phyloP scores from a whole-genome alignment of 2,113 vertebrate species.

The Xiphophorus hellerii region DNA sequence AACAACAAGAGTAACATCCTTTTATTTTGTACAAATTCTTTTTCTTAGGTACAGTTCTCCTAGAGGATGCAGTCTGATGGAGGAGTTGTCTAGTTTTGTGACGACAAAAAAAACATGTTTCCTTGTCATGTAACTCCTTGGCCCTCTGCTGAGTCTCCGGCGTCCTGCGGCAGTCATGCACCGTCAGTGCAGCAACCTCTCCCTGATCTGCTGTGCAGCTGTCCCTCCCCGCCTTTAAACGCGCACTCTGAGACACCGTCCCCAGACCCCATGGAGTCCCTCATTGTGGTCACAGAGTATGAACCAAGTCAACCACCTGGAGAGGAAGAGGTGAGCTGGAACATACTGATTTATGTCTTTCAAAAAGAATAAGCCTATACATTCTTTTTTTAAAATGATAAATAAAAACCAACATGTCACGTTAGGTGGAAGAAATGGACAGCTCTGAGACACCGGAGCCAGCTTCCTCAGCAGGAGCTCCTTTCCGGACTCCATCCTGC shows the following conservation, averaged over 20 bases:
- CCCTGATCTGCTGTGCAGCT: slow-evolving; percentile 80
- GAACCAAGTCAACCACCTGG: slow-evolving; percentile 74
- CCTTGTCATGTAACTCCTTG: slow-evolving; percentile 84
- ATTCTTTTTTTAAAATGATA: not conserved
- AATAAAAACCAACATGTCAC: slow-evolving; percentile 2
- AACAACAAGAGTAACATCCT: not conserved
- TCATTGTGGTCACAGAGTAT: slow-evolving; percentile 91
- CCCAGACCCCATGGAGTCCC: slow-evolving; percentile 88
- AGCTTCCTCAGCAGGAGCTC: slow-evolving; percentile 30
- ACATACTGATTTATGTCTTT: not conserved
- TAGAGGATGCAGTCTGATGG: slow-evolving; percentile 59
- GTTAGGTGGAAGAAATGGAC: slow-evolving; percentile 79
- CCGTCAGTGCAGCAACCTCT: slow-evolving; percentile 67
- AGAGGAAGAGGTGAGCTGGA: slow-evolving; percentile 65
- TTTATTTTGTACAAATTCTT: slow-evolving; percentile 16
- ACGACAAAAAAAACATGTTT: slow-evolving; percentile 78
- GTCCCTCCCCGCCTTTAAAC: slow-evolving; percentile 71
- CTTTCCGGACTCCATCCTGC: slow-evolving; percentile 62
- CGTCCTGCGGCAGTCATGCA: slow-evolving; percentile 72
- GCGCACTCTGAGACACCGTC: slow-evolving; percentile 55
- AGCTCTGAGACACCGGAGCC: slow-evolving; percentile 72
- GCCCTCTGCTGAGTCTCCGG: slow-evolving; percentile 69
- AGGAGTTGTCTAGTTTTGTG: slow-evolving; percentile 69
- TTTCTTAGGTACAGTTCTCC: slow-evolving; percentile 31
- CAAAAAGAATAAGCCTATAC: too few species aligned